Evolutionary conservation across 1,140 invertebrate genomes (phyloP), one percentile per base, ranked within the genome.

Genomic region (Luehdorfia chinensis): DNA sequence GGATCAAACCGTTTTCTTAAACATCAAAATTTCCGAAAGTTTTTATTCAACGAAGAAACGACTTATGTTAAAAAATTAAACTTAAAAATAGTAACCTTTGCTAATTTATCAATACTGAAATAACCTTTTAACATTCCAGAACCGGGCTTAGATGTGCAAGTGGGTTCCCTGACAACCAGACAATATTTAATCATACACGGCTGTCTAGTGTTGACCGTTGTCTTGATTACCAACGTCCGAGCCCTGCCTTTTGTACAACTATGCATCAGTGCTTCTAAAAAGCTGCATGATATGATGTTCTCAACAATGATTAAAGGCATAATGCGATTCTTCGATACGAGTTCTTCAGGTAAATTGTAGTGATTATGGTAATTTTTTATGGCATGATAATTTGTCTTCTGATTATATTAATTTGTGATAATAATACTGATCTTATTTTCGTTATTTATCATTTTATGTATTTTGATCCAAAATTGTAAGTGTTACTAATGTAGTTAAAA

Each of bases 301-400:
- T 70, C 69, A 6, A 85, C 72, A 1, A 87, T 96, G 55, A 64
- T 97, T 1, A 89, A 90, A 56, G 90, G 93, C 0, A 90, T 91
- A 0, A 96, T 97, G 93, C 72, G 89, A 15, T 97, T 97, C 78
- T 97, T 97, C 67, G 93, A 97, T 64, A 90, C 88, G 0, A 97
- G 94, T 77, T 92, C 94, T 4, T 92, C 92, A 37, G 96, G 94
- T 59, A 55, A 59, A 46, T 32, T 11, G 7, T 43, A 12, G 14
- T 11, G n/a, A n/a, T n/a, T n/a, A n/a, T 34, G 11, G 12, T 30
- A 9, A 44, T 25, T 44, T 1, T 46, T 39, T 45, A 14, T 36
- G 15, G 25, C 14, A 7, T 43, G 14, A 43, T 43, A 9, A 23
- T 23, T 23, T 6, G 7, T 21, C 12, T 37, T 37, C n/a, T n/a